Base-by-base conservation (phyloP, 2,888 invertebrate genomes). In the Cetonia aurata region DNA sequence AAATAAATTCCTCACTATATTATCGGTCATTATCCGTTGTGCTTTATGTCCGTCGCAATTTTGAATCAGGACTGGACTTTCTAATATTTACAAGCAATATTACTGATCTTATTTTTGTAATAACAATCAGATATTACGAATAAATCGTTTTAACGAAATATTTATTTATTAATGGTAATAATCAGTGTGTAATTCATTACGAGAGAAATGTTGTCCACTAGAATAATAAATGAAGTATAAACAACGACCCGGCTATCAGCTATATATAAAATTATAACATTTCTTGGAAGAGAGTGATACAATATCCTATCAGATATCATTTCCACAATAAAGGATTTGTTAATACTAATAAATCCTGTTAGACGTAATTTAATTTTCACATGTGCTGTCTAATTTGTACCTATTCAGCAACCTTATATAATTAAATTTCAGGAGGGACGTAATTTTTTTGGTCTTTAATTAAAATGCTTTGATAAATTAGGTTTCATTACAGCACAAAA, bases 1-100 rank as follows among this genome's bases (percentile, higher is more conserved):
- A 50, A 65, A 50, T 65, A 37, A 48, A 65, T 65, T 65, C 50
- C 50, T 50, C 17, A 50, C 50, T 65, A 37, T 65, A 41, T 65
- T 65, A 65, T 50, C 37, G 62, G 62, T 41, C 41, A 41, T 65
- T 65, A 65, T 52, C 33, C 37, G 50, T 37, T 25, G 41, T 12
- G 33, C 15, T 50, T 52, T 37, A 41, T 65, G 33, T 37, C n/a
- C 10, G 37, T 52, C 31, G 31, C 46, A 46, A 60, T 25, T 62
- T 65, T 50, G 62, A 17, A 50, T 50, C 12, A 50, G 41, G 13
- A 65, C 33, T 48, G 33, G 9, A 37, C 50, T 50, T 50, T 65
- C 50, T 50, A 50, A 50, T 15, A 37, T 50, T 50, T 50, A 37
- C 1, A 3, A 13, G n/a, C 4, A 56, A 48, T 10, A 3, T 37